A percentile compares a stretch with the other conserved stretches of the same genome.
phyloP scores from a whole-genome alignment of 2,888 invertebrate species.

The Cantharis lateralis region DNA sequence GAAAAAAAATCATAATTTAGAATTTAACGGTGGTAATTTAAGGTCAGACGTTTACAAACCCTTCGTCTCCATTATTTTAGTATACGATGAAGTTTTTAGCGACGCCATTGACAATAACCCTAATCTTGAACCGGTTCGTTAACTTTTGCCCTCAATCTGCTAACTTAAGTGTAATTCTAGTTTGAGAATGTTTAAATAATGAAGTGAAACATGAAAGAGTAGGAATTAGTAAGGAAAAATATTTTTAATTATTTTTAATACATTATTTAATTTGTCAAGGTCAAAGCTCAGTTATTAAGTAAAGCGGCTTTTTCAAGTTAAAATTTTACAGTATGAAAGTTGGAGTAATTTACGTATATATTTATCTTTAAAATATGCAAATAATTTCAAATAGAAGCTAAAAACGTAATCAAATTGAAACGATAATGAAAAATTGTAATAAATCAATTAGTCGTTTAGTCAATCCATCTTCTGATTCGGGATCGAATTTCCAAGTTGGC shows the following conservation, averaged over 20 bases:
- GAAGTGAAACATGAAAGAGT: conserved; percentile 4
- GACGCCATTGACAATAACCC: conserved; percentile 21
- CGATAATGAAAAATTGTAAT: conserved; percentile 4
- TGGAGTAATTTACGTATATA: background rate
- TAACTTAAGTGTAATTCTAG: conserved; percentile 14
- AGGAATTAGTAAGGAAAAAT: background rate
- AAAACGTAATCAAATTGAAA: background rate
- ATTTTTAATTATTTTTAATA: background rate
- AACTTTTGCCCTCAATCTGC: conserved; percentile 19
- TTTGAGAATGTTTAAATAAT: conserved; percentile 5
- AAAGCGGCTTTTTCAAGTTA: background rate
- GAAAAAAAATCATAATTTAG: conserved; percentile 6
- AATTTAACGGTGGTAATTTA: conserved; percentile 18
- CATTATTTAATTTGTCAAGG: background rate
- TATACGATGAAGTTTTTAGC: conserved; percentile 23
- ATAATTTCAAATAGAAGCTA: background rate
- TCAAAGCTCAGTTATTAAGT: background rate
- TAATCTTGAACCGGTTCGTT: conserved; percentile 23
- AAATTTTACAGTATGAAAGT: background rate
- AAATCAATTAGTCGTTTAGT: conserved; percentile 1
- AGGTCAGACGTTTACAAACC: conserved; percentile 5
- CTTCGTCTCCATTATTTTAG: conserved; percentile 18
- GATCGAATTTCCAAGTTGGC: conserved; percentile 8
- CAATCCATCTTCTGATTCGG: background rate
- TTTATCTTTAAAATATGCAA: background rate